These are phyloP conservation scores for Harpagifer antarcticus DNA, from an alignment of 2,797 vertebrate species.

Conservation along the genomic window DNA sequence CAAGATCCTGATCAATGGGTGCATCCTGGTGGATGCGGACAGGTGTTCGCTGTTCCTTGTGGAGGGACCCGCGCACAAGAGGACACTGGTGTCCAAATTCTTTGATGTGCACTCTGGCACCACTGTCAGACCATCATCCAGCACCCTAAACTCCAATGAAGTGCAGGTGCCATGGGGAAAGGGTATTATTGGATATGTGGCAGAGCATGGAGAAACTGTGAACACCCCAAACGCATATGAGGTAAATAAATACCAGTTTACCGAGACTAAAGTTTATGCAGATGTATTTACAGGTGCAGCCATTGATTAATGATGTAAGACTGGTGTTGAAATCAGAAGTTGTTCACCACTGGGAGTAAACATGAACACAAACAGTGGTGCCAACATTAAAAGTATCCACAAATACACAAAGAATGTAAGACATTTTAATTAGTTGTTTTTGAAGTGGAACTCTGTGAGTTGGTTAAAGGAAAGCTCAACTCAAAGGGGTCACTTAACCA, in stretches of 20 bases:
- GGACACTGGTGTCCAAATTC: constrained; percentile 86
- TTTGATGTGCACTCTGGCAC: constrained; percentile 88
- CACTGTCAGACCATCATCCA: constrained; percentile 83
- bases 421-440: background rate
- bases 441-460: background rate
- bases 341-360: background rate
- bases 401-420: background rate
- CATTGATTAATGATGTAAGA: background rate
- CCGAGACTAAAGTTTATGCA: background rate
- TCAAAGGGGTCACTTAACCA: background rate
- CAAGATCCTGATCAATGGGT: constrained; percentile 88
- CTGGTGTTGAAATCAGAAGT: background rate
- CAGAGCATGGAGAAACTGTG: constrained; percentile 88
- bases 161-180: constrained; percentile 89
- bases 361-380: background rate
- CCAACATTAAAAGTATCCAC: background rate
- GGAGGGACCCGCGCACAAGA: constrained; percentile 87
- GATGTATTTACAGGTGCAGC: background rate
- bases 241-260: constrained; percentile 65
- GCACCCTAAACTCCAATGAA: constrained; percentile 82
- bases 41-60: constrained; percentile 88
- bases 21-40: constrained; percentile 87
- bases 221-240: constrained; percentile 87
- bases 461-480: background rate
- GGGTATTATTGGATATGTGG: constrained; percentile 88